Percentiles rank a stretch among this genome's conserved stretches.
phyloP scores from a whole-genome alignment of 2,113 vertebrate species.

The Colinus virginianus region DNA sequence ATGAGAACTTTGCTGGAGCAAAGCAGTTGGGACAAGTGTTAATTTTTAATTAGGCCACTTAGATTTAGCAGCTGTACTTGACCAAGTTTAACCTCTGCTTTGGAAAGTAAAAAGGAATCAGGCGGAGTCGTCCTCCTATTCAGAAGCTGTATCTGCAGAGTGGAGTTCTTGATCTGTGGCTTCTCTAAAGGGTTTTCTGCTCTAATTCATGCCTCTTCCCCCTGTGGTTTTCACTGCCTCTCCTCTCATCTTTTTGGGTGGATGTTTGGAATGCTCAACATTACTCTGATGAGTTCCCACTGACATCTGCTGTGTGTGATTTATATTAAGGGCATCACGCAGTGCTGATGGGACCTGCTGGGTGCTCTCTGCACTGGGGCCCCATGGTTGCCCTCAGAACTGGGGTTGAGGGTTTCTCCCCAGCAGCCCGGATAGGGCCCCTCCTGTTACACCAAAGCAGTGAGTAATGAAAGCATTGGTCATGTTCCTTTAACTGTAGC shows the following conservation, averaged over 20 bases:
- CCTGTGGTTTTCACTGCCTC: background rate
- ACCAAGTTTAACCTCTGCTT: conserved; percentile 19
- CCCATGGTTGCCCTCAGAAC: background rate
- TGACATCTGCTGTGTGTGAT: background rate
- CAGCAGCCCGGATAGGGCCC: background rate
- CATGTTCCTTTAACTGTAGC: background rate
- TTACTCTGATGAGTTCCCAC: background rate
- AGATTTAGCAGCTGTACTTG: conserved; percentile 1
- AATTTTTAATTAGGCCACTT: conserved; percentile 35
- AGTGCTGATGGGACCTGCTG: background rate
- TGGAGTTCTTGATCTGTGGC: background rate
- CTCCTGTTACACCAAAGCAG: background rate
- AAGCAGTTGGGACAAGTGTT: conserved; percentile 1
- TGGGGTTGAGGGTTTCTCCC: background rate
- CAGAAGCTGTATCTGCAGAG: background rate
- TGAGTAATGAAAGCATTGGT: background rate
- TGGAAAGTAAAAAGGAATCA: background rate
- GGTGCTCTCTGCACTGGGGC: background rate
- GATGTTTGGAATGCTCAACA: background rate
- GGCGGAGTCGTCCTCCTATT: background rate
- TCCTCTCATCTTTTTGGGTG: background rate
- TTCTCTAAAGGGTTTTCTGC: conserved; percentile 1
- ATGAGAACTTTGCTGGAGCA: background rate
- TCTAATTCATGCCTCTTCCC: background rate
- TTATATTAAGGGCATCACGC: background rate